A percentile compares a stretch with the other conserved stretches of the same genome.
phyloP scores from a whole-genome alignment of 2,797 vertebrate genomes.

The Periophthalmus magnuspinnatus region DNA sequence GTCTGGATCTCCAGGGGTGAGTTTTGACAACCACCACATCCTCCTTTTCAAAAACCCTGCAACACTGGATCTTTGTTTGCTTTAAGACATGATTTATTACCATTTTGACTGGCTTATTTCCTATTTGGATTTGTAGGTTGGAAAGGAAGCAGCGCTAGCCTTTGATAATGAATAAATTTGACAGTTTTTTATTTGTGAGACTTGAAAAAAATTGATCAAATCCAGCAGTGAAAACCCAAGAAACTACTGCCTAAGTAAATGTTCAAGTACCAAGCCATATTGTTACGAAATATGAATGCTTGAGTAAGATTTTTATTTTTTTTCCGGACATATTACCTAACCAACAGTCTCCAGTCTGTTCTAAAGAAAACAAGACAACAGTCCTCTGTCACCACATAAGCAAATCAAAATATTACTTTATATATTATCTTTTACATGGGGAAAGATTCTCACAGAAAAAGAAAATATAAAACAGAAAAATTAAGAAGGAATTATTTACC shows the following conservation, averaged over 20 bases:
- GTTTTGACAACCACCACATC: constrained; percentile 75
- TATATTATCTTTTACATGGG: too few species aligned
- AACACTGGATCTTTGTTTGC: constrained; percentile 68
- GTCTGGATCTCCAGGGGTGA: constrained; percentile 69
- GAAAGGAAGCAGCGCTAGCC: constrained; percentile 70
- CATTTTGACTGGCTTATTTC: constrained; percentile 63
- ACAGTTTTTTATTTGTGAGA: constrained; percentile 65
- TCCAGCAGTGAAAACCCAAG: constrained; percentile 54
- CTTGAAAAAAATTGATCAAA: constrained; percentile 45
- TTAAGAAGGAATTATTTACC: neutral
- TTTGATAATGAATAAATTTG: constrained; percentile 69
- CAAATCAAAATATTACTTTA: too few species aligned
- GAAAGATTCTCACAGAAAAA: too few species aligned
- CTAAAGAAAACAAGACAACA: neutral
- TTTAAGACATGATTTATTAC: constrained; percentile 69
- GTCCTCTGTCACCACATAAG: too few species aligned
- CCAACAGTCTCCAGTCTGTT: neutral
- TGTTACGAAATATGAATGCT: constrained; percentile 20
- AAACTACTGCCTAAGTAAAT: constrained; percentile 38
- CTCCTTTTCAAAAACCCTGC: constrained; percentile 73
- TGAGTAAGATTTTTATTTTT: neutral
- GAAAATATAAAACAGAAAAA: neutral
- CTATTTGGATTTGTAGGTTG: constrained; percentile 54
- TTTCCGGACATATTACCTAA: neutral
- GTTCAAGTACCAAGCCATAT: constrained; percentile 27